Evolutionary conservation across 2,888 invertebrate genomes (phyloP), one percentile per base, ranked within the genome.

Genomic region (Autographa gamma): DNA sequence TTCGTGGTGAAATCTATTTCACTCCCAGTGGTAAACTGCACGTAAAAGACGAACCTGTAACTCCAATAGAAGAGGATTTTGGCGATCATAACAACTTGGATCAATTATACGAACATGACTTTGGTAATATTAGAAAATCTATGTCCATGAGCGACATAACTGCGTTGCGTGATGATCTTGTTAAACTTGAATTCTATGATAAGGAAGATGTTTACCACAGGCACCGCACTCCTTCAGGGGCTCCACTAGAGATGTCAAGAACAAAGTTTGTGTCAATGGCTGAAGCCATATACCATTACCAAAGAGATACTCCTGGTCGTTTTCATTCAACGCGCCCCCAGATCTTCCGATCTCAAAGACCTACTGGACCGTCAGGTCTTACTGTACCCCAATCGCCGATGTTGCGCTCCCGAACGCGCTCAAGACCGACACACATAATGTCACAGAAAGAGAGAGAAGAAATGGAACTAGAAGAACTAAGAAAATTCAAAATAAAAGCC

Each of bases 401-500:
- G 85, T 88, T 96, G 14, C 92, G 91, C 81, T 96, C 96, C n/a
- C 96, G 95, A 78, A 86, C 89, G 0, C 96, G 98, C 43, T 88
- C 92, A 0, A 93, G 97, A 48, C 94, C 96, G 0, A 86, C 93
- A 0, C 93, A 95, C 63, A 90, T 95, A n/a, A 78, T 96, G 18
- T 96, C 96, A 16, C 96, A 96, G 66, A 96, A 96, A 76, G 96
- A 97, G 80, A 92, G 94, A 63, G 97, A 97, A 86, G 93, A 96
- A 74, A 83, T 96, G 80, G 97, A 97, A 86, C 74, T 97, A 0
- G 96, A 97, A 86, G 97, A 97, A 88, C 95, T 97, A 13, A 96
- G 96, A 85, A 97, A 96, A 93, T 96, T 96, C 85, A 96, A 97
- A 89, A 96, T 97, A 38, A 97, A 97, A 89, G 97, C 97, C 0